Percentiles rank a stretch among this genome's conserved stretches.
Evolutionary conservation across 2,888 invertebrate genomes (phyloP).

Genomic region (Macaria liturata): DNA sequence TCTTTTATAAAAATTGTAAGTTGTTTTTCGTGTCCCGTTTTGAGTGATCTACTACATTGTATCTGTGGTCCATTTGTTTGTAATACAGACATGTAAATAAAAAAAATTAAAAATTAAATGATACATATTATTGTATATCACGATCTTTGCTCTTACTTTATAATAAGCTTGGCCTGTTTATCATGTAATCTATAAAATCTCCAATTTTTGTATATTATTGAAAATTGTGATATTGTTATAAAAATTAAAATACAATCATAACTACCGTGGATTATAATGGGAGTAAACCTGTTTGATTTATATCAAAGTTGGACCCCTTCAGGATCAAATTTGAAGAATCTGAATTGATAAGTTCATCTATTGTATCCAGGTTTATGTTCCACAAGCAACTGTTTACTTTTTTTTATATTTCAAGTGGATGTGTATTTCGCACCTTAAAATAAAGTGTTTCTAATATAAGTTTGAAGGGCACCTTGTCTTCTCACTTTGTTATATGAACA

Average conservation of each 20-base stretch:
- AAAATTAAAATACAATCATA: slow-evolving; percentile 64
- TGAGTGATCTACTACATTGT: slow-evolving; percentile 59
- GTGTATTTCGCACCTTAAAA: no score
- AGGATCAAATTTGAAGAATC: neutral
- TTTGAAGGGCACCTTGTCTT: slow-evolving; percentile 4
- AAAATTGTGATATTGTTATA: slow-evolving; percentile 84
- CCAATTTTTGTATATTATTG: slow-evolving; percentile 80
- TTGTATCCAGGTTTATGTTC: no score
- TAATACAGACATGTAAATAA: slow-evolving; percentile 40
- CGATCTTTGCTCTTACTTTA: slow-evolving; percentile 70
- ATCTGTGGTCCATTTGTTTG: slow-evolving; percentile 56
- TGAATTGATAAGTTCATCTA: no score
- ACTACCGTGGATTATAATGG: slow-evolving; percentile 55
- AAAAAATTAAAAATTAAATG: slow-evolving; percentile 55
- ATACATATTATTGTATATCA: slow-evolving; percentile 56
- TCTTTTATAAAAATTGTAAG: slow-evolving; percentile 50
- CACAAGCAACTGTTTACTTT: no score
- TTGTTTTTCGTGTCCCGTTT: slow-evolving; percentile 60
- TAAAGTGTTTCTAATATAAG: no score
- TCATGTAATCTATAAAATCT: slow-evolving; percentile 71
- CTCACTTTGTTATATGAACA: slow-evolving; percentile 37
- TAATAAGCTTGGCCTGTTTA: slow-evolving; percentile 78
- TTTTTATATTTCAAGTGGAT: no score
- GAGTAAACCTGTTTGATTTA: slow-evolving; percentile 42
- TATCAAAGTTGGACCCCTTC: slow-evolving; percentile 13